phyloP scores from a whole-genome alignment of 2,113 vertebrate genomes.

The Phoenicopterus ruber region DNA sequence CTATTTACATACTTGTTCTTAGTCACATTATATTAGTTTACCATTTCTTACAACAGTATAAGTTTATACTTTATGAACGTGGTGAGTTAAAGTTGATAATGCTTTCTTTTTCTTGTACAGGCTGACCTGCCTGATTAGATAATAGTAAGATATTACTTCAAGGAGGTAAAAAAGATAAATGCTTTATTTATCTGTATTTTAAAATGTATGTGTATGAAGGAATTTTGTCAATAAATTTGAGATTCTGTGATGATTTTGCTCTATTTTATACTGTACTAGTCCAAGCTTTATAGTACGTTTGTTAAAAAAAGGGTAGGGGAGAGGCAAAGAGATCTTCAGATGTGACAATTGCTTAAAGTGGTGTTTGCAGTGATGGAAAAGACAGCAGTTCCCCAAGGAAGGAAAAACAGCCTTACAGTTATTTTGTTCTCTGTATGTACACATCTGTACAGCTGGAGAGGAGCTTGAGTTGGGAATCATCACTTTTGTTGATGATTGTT shows the following conservation, averaged over 20 bases:
- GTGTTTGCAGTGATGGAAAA: constrained; percentile 51
- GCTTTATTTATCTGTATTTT: background rate
- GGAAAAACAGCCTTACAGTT: background rate
- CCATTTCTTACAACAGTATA: background rate
- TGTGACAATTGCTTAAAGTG: constrained; percentile 30
- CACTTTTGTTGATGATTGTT: constrained; percentile 16
- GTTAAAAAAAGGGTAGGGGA: constrained; percentile 5
- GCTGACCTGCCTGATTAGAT: background rate
- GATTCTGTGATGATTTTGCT: background rate
- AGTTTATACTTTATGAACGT: constrained; percentile 18
- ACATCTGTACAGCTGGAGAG: background rate
- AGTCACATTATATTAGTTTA: background rate
- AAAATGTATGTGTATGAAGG: background rate
- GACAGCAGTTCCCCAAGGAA: constrained; percentile 50
- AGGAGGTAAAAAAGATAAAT: background rate
- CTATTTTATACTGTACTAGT: background rate
- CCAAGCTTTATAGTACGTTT: background rate
- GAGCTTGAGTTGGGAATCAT: constrained; percentile 8
- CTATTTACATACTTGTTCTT: background rate
- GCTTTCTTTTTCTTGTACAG: background rate
- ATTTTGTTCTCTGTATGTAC: constrained; percentile 30
- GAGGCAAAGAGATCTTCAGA: background rate
- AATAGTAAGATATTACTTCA: background rate
- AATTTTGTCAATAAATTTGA: background rate
- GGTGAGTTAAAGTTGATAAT: background rate